Base-by-base conservation (phyloP, 2,113 vertebrate genomes). In the Cranoglanis bouderius region DNA sequence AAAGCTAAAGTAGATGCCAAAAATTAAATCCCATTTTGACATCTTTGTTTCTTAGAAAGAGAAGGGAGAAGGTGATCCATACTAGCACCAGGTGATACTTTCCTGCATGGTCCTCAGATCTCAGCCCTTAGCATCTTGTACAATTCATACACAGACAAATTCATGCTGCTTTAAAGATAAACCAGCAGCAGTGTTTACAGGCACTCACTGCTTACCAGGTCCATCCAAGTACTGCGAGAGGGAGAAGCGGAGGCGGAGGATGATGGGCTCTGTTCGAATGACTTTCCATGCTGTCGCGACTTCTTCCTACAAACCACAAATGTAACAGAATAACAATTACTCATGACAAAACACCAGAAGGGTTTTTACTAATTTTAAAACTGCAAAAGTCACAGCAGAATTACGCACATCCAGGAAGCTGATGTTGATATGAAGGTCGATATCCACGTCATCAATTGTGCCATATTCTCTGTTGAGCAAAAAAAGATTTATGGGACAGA, bases 261-360 rank as follows among this genome's bases (percentile, higher is more conserved):
- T 95, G 84, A 99, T 98, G 90, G 98, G 98, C 93, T 99, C 98
- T 55, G 98, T 97, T 94, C 98, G 96, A 92, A 99, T 97, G 92
- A 99, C 98, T 95, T 99, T 99, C 98, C 98, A 99, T 2, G 98
- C 98, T 18, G 98, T 99, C 0, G 98, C 98, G 92, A 99, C 98
- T 95, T 99, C 98, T 96, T 99, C 98, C 98, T 99, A 94, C 40
- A 92, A 88, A 93, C 87, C 92, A 43, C 14, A 26, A 21, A 61
- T 61, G 90, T 24, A 92, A 90, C 91, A 91, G 55, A 83, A 83
- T 29, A 61, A 19, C 51, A 78, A 92, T 55, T 75, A 46, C 29
- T 72, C 21, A 24, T 29, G 4, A 18, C 35, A 29, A 82, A 51
- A 88, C 63, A 74, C 55, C 7, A 57, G 18, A 14, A 24, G 3